Evolutionary conservation across 2,888 invertebrate species (phyloP), one percentile per base, ranked within the genome.

Genomic region (Morpho deidamia): DNA sequence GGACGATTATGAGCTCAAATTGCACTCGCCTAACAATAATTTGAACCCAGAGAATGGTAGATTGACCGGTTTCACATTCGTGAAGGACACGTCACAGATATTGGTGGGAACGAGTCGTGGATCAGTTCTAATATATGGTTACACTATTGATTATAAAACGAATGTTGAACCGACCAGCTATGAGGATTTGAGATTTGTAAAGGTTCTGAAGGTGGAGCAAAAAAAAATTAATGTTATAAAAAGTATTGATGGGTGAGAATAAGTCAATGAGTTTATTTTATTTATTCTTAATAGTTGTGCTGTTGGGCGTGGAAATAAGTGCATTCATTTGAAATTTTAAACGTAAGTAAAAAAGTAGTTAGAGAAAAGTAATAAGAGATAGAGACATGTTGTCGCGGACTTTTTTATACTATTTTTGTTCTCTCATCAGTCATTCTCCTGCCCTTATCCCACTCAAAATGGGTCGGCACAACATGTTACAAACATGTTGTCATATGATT

Each of bases 1-100:
- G 0, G 72, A 82, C 32, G 68, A 74, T 12, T 85, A 79, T 54
- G 74, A 83, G 53, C 62, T 88, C 0, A 81, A 76, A 58, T 61
- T 84, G n/a, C 67, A 71, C 8, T 65, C 64, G 47, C 67, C 75
- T 1, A 65, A 69, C 0, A 76, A 72, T 51, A 72, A 70, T 39
- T 59, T 64, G 1, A 63, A 58, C 41, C 60, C 72, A 5, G 83
- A 83, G 0, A 67, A 78, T 23, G 92, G 92, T 0, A 71, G 65
- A 11, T 72, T 91, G 5, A 90, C 88, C 3, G 85, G 87, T 56
- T 91, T 90, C 58, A 87, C 91, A 0, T 92, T 91, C 65, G 80
- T 92, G 0, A 67, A 76, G 2, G 71, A 74, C 7, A 88, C 90
- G 0, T 76, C 87, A 11, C 90, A 91, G 69, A 81, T 89, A 11